Base-by-base conservation (phyloP, 2,113 vertebrate genomes). In the Rhinichthys klamathensis region DNA sequence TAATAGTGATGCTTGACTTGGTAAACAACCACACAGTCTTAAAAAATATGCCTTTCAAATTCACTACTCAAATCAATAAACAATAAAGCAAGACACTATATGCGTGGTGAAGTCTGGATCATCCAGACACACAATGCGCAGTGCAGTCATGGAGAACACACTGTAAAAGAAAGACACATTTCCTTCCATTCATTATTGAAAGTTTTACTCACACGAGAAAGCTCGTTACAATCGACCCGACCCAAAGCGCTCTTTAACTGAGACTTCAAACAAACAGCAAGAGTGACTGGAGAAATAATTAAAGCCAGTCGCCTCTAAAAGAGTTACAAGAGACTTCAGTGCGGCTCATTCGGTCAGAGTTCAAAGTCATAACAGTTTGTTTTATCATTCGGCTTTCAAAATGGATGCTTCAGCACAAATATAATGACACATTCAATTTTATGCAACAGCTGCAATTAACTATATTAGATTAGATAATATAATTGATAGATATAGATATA, bases 151-250 rank as follows among this genome's bases (percentile, higher is more conserved):
- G 82, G 76, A 85, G 84, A 80, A 77, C 73, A 74, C 38, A 16
- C n/a, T 49, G 82, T 65, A 85, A 89, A 84, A 88, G 13, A 32
- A 85, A 74, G 25, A 54, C 84, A 89, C 83, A 80, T 77, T 91
- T 90, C 86, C 89, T 87, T 83, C 87, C 72, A 79, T 90, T 91
- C 88, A 87, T 84, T 61, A 77, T 38, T 80, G 87, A 86, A 86
- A 49, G 87, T 60, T 80, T 75, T 80, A 86, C 74, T 84, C 81
- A 84, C 86, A 58, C 13, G 73, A 78, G 65, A 58, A 49, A 54
- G 30, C 44, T 41, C 2, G 8, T 41, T 41, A 41, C 9, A 41
- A 41, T 41, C 41, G 49, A 6, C 49, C 49, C 15, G 49, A 16
- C 54, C 18, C 81, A 70, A 84, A 85, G 12, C 10, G 7, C 41